Percentiles rank a stretch among this genome's conserved stretches.
Conservation (phyloP, 1,140 invertebrate species). For the Drosophila hydei region DNA sequence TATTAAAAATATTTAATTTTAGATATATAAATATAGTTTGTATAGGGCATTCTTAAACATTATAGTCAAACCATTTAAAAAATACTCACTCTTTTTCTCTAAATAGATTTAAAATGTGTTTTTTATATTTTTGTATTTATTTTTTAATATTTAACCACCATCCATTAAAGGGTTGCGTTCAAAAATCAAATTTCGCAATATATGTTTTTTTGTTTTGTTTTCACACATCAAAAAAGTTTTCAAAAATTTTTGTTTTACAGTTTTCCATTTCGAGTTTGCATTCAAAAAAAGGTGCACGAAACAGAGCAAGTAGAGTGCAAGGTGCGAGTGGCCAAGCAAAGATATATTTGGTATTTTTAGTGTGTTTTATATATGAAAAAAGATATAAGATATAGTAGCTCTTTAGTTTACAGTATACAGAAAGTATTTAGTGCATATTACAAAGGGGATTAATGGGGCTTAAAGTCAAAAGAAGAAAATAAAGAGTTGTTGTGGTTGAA, state of each 20-base stretch:
- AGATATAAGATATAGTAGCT: conserved; percentile 80
- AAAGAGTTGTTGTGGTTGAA: not conserved
- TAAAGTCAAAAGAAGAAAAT: conserved; percentile 19
- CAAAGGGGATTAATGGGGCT: conserved; percentile 19
- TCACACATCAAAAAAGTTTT: conserved; percentile 81
- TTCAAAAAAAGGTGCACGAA: conserved; percentile 81
- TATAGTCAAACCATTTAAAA: conserved; percentile 76
- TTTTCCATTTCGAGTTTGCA: conserved; percentile 78
- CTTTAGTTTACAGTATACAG: conserved; percentile 79
- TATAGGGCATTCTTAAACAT: conserved; percentile 75
- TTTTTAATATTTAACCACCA: conserved; percentile 72
- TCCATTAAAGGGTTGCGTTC: conserved; percentile 81
- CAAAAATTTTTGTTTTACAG: conserved; percentile 64
- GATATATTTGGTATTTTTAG: conserved; percentile 65
- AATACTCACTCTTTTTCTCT: conserved; percentile 83
- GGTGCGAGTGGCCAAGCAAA: conserved; percentile 82
- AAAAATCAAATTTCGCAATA: conserved; percentile 83
- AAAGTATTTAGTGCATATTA: conserved; percentile 60
- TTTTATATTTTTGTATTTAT: conserved; percentile 44
- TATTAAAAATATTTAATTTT: conserved; percentile 34
- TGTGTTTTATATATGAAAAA: conserved; percentile 70
- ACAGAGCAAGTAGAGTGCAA: conserved; percentile 81
- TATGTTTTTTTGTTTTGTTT: conserved; percentile 50
- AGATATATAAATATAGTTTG: conserved; percentile 28
- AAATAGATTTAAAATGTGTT: conserved; percentile 74